phyloP scores from a whole-genome alignment of 2,113 vertebrate species.

The Lanius collurio region DNA sequence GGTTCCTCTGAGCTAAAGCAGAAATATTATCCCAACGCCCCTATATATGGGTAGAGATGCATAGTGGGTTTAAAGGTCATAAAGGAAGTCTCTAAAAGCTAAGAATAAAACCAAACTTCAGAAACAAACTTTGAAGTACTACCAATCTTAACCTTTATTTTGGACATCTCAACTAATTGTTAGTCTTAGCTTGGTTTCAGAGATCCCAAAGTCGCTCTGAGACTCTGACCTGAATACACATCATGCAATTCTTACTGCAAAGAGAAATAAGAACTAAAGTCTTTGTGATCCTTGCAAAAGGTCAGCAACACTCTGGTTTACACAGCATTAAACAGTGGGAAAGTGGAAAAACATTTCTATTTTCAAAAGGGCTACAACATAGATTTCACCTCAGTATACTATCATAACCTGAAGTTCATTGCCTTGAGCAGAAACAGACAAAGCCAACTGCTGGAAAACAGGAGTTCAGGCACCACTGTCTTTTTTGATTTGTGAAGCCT shows the following conservation, averaged over 20 bases:
- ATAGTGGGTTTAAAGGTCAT: not conserved
- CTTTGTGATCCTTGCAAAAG: not conserved
- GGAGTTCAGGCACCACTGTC: not conserved
- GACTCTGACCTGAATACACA: not conserved
- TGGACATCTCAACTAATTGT: not conserved
- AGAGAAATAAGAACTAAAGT: not conserved
- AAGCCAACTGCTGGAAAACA: not conserved
- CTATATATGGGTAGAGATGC: not conserved
- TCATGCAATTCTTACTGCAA: not conserved
- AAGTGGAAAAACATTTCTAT: not conserved
- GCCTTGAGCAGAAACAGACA: not conserved
- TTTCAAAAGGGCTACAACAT: not conserved
- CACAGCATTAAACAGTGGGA: not conserved
- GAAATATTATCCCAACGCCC: not conserved
- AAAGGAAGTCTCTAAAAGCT: not conserved
- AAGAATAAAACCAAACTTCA: not conserved
- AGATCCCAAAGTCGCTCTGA: not conserved
- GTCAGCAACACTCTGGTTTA: not conserved
- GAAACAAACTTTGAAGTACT: not conserved
- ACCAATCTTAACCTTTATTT: not conserved
- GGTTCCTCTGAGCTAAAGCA: not conserved
- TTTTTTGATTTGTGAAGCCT: not conserved
- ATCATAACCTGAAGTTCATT: not conserved
- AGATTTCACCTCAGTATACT: not conserved
- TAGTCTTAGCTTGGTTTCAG: not conserved